Evolutionary conservation across 2,113 vertebrate genomes (phyloP).

Genomic region (Todiramphus saurophagus): DNA sequence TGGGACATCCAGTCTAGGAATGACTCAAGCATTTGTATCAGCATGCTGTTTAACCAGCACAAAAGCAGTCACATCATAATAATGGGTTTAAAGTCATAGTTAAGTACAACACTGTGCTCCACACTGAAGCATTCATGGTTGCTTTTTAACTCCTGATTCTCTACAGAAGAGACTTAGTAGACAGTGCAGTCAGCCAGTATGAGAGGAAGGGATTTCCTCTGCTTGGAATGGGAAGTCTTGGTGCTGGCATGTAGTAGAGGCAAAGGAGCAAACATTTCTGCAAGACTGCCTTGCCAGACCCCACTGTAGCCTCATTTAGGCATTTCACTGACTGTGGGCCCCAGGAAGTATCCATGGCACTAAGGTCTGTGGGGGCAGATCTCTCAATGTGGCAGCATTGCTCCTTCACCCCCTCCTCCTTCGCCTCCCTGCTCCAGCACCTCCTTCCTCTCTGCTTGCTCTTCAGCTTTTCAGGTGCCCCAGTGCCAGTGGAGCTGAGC

Average conservation of each 20-base stretch:
- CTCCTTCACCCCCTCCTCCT: background rate
- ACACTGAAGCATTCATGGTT: background rate
- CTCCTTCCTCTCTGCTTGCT: background rate
- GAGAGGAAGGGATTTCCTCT: background rate
- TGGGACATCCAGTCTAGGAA: background rate
- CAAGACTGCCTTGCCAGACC: background rate
- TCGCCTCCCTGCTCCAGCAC: background rate
- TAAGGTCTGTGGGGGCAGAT: background rate
- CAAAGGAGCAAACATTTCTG: background rate
- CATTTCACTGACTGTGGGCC: background rate
- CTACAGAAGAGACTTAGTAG: background rate
- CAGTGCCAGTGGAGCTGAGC: background rate
- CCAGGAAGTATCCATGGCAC: background rate
- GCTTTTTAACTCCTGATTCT: background rate
- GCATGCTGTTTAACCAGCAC: background rate
- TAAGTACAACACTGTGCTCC: background rate
- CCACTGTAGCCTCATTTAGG: background rate
- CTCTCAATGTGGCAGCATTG: background rate
- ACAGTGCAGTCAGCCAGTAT: background rate
- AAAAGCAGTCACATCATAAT: background rate
- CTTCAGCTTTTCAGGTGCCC: background rate
- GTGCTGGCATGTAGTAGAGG: background rate
- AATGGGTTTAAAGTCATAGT: background rate
- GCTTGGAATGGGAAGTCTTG: background rate
- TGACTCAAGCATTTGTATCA: background rate